Evolutionary conservation across 37 sponge, comb jelly and placozoan genomes (phyloP).

Genomic region (Amphimedon queenslandica): DNA sequence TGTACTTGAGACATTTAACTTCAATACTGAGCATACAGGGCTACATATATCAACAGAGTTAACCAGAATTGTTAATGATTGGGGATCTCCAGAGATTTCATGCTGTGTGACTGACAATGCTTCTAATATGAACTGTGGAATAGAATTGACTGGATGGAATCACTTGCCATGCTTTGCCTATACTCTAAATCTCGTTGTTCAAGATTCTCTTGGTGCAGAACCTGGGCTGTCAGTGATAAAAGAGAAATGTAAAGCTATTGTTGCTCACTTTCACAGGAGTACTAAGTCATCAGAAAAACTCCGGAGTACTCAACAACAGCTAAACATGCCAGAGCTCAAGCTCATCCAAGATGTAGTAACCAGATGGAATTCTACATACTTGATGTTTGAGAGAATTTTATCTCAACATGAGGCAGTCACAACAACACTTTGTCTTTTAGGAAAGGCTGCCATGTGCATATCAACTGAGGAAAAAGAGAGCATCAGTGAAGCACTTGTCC

Average conservation of each 20-base stretch:
- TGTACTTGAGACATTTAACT: too few relatives aligned
- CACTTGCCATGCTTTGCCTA: conserved; percentile 5
- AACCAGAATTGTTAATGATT: neutral
- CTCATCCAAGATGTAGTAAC: conserved; percentile 3
- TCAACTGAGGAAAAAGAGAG: neutral
- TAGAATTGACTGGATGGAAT: too few relatives aligned
- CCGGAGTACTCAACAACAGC: neutral
- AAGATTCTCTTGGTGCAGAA: neutral
- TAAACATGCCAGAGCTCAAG: neutral
- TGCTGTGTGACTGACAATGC: neutral
- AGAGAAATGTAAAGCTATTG: neutral
- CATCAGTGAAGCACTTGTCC: neutral
- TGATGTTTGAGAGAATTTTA: too few relatives aligned
- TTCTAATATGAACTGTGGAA: neutral
- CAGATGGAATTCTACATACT: too few relatives aligned
- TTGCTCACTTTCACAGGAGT: neutral
- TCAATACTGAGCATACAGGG: too few relatives aligned
- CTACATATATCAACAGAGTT: too few relatives aligned
- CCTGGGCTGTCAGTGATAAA: neutral
- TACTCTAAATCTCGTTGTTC: conserved; percentile 5
- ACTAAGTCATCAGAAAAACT: neutral
- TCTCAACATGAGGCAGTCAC: conserved; percentile 2
- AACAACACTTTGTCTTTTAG: neutral
- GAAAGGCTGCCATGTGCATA: neutral
- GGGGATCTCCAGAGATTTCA: neutral